Percentiles rank a stretch among this genome's conserved stretches.
phyloP scores from a whole-genome alignment of 1,140 invertebrate species.

The Hirudo medicinalis region DNA sequence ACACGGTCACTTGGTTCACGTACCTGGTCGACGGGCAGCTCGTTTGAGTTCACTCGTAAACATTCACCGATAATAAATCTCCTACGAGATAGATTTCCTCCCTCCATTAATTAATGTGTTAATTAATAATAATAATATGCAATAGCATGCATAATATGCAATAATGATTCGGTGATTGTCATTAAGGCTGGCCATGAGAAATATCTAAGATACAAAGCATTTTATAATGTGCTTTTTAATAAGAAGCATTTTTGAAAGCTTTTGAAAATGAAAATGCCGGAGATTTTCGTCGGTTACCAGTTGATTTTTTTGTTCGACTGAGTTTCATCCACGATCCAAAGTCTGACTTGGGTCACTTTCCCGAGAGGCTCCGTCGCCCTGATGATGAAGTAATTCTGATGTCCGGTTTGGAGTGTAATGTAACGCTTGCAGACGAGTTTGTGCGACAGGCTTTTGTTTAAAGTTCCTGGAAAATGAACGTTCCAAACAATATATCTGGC shows the following conservation, averaged over 20 bases:
- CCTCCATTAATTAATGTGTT: too few relatives aligned
- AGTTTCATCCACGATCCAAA: not conserved
- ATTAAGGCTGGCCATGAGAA: not conserved
- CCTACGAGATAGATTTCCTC: too few relatives aligned
- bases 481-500: too few relatives aligned
- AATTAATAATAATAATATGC: too few relatives aligned
- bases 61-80: too few relatives aligned
- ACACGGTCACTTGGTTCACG: not conserved
- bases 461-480: not conserved
- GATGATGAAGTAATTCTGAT: constrained; percentile 4
- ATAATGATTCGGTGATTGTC: too few relatives aligned
- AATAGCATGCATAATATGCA: too few relatives aligned
- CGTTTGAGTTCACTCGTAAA: not conserved
- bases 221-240: too few relatives aligned
- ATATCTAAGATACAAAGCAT: not conserved
- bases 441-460: constrained; percentile 4
- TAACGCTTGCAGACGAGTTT: constrained; percentile 9
- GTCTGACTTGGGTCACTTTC: not conserved
- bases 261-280: too few relatives aligned
- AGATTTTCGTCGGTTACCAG: not conserved
- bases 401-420: not conserved
- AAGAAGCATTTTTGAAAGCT: too few relatives aligned
- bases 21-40: not conserved
- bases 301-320: not conserved
- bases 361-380: not conserved